Evolutionary conservation across 2,888 invertebrate species (phyloP), one percentile per base, ranked within the genome.

Genomic region (Drosophila rubida): DNA sequence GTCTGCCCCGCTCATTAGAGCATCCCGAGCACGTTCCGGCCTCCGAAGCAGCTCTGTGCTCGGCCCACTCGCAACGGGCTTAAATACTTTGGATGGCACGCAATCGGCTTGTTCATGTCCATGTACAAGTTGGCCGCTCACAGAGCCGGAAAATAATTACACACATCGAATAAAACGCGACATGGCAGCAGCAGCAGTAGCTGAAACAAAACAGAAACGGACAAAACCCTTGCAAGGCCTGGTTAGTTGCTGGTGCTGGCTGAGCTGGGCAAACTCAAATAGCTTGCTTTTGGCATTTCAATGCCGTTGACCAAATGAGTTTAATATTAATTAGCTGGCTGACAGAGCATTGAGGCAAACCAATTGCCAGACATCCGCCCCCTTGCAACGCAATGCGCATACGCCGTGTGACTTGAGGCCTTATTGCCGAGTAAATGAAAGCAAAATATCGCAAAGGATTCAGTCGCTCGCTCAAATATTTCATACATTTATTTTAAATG

Each of bases 311-410:
- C 44, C 64, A 82, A 84, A 86, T 77, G 80, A 69, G 80, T 78
- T 86, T 78, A 75, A 75, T 73, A 88, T 83, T 84, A 84, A 84
- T 84, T 88, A 88, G 80, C 68, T 57, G 68, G 50, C 58, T 64
- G 87, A 74, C 67, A 71, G 70, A 66, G 69, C 58, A 49, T 57
- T 11, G 51, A 51, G 32, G 37, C 60, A 66, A 49, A 30, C 45
- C 60, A 50, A 57, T 63, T 39, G 55, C 32, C 37, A 19, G 16
- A 48, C 54, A 44, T 32, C 44, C n/a, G n/a, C n/a, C n/a, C 39
- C 25, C 39, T 13, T 19, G 30, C 9, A 58, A 54, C 45, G 35
- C 49, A 58, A 65, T 57, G 57, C 57, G 49, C 59, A 75, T 75
- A 59, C 74, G 61, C 55, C 63, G 13, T 32, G 63, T 68, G 14